Conservation (phyloP, 2,113 vertebrate genomes). For the Propithecus coquereli region DNA sequence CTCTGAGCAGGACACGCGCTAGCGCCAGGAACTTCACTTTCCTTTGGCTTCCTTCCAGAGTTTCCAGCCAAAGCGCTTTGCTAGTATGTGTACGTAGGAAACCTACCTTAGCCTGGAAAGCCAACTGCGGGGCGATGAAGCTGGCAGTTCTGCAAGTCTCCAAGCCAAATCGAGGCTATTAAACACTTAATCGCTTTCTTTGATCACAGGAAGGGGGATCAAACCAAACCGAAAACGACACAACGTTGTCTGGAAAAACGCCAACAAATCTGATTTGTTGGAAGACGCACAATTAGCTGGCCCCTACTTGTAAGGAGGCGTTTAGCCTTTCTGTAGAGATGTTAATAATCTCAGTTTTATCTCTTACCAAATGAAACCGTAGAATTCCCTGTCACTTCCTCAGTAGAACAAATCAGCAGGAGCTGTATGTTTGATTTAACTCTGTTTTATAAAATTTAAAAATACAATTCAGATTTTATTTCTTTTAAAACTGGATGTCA, state of each 20-base stretch:
- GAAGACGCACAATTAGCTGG: background rate
- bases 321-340: background rate
- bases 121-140: background rate
- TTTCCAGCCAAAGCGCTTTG: conserved; percentile 15
- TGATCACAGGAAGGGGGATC: background rate
- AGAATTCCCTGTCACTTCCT: background rate
- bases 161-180: background rate
- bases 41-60: conserved; percentile 48
- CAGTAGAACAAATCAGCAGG: background rate
- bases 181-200: background rate
- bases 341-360: background rate
- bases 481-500: conserved; percentile 16
- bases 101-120: conserved; percentile 15
- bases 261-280: background rate
- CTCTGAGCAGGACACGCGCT: background rate
- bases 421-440: background rate
- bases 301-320: background rate
- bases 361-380: background rate
- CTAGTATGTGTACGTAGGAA: background rate
- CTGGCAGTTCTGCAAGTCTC: background rate
- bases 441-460: conserved; percentile 1
- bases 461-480: conserved; percentile 18
- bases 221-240: background rate
- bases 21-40: conserved; percentile 65
- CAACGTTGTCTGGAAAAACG: background rate